Base-by-base conservation (phyloP, 2,797 vertebrate species). In the Bryconaethiops microstoma region DNA sequence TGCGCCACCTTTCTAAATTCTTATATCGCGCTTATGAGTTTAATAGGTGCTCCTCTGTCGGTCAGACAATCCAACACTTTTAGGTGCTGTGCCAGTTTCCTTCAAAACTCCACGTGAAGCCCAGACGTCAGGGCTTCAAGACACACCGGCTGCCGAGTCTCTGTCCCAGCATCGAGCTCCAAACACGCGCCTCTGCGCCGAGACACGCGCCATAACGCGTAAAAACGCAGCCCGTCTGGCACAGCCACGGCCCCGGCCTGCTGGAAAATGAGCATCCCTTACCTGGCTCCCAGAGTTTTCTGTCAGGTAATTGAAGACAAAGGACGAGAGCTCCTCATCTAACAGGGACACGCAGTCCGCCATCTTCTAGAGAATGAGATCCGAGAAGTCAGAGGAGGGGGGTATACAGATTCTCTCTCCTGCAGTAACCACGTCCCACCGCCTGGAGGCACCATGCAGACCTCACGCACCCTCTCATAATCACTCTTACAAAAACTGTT, bases 341-440 rank as follows among this genome's bases (percentile, higher is more conserved):
- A 97, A 96, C 92, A 99, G 95, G 94, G 96, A 93, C 94, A 95
- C 94, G 95, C 97, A 97, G 95, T 97, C 97, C 96, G 96, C 97
- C 97, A 99, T 99, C 96, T 98, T 99, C 97, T 95, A 96, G 93
- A 95, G 94, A 94, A 95, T 96, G 95, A 94, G 90, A 89, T 84
- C 90, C 77, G 90, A 19, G 88, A 84, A 92, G 87, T 83, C 91
- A 89, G 90, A 90, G 92, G 89, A 91, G 91, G 87, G 40, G 90
- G 89, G 91, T 95, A 95, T 95, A 95, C 93, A 92, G 91, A 89
- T 91, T 89, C 82, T 86, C 79, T 79, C 79, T 86, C 85, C 82
- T 91, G 91, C 89, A 83, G 79, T 90, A 79, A 72, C 81, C 81
- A 42, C 2, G n/a, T 19, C 14, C 12, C 67, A 75, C 25, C 86